Percentiles rank a stretch among this genome's conserved stretches.
Evolutionary conservation across 1,140 invertebrate genomes (phyloP).

Genomic region (Aphis gossypii): DNA sequence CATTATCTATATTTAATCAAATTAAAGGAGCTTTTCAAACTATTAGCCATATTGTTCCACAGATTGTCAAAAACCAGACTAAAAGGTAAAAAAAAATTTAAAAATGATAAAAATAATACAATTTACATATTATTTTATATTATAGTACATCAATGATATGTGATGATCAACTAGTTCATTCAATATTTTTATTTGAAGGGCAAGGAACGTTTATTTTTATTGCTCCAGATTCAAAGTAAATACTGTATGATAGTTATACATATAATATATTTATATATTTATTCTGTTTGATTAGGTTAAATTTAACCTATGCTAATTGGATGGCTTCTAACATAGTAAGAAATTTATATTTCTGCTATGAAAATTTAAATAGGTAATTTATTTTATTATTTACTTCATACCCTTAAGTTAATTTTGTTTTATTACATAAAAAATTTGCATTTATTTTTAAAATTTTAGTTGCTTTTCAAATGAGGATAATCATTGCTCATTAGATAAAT

Average conservation of each 20-base stretch:
- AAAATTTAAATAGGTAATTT: slow-evolving; percentile 46
- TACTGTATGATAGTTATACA: neutral
- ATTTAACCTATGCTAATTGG: neutral
- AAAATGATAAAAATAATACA: neutral
- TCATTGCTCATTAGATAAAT: slow-evolving; percentile 36
- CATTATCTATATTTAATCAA: slow-evolving; percentile 42
- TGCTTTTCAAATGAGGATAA: slow-evolving; percentile 43
- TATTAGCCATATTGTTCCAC: slow-evolving; percentile 37
- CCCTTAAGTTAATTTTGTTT: neutral
- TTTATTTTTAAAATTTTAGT: slow-evolving; percentile 17
- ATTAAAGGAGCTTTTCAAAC: slow-evolving; percentile 57
- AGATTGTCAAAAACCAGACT: slow-evolving; percentile 41
- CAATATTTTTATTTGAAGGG: slow-evolving; percentile 31
- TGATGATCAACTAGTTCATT: slow-evolving; percentile 47
- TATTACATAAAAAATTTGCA: neutral
- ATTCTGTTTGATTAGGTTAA: slow-evolving; percentile 19
- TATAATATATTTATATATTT: neutral
- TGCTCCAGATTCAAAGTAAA: slow-evolving; percentile 48
- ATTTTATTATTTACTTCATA: no score
- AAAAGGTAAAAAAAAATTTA: slow-evolving; percentile 17
- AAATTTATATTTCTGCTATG: slow-evolving; percentile 48
- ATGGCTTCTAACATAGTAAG: slow-evolving; percentile 23
- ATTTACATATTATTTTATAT: neutral
- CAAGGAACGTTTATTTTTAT: slow-evolving; percentile 46
- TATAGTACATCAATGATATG: slow-evolving; percentile 47